phyloP scores from a whole-genome alignment of 2,888 invertebrate genomes.

The Tachystola acroxantha region DNA sequence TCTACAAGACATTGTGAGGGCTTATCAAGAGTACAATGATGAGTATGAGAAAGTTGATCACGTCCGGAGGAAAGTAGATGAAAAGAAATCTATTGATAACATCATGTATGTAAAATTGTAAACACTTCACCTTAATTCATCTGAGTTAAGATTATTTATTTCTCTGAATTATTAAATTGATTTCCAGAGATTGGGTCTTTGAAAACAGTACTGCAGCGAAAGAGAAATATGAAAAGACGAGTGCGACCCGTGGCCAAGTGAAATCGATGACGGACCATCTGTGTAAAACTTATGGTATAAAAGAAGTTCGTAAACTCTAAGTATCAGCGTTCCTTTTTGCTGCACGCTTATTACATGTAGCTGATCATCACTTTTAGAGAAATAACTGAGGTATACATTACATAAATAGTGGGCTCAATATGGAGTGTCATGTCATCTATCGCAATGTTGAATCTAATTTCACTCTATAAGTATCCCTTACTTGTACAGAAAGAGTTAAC shows the following conservation, averaged over 20 bases:
- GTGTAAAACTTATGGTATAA: slow-evolving; percentile 72
- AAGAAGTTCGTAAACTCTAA: slow-evolving; percentile 65
- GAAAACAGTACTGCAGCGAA: slow-evolving; percentile 84
- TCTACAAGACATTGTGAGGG: slow-evolving; percentile 40
- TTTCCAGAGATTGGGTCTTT: slow-evolving; percentile 83
- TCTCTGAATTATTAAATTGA: slow-evolving; percentile 7
- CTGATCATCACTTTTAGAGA: neutral
- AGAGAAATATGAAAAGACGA: slow-evolving; percentile 80
- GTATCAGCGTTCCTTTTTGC: too few relatives aligned
- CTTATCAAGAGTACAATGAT: slow-evolving; percentile 50
- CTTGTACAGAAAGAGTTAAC: too few relatives aligned
- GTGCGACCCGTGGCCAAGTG: slow-evolving; percentile 86
- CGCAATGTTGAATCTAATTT: too few relatives aligned
- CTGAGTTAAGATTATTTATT: too few relatives aligned
- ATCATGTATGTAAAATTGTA: slow-evolving; percentile 57
- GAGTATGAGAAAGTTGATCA: slow-evolving; percentile 51
- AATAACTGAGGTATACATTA: too few relatives aligned
- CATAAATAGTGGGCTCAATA: too few relatives aligned
- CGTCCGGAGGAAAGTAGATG: slow-evolving; percentile 57
- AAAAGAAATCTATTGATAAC: slow-evolving; percentile 51
- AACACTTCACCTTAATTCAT: too few relatives aligned
- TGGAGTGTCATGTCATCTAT: too few relatives aligned
- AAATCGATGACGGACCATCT: slow-evolving; percentile 80
- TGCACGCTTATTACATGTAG: neutral
- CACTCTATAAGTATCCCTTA: too few relatives aligned